A percentile compares a stretch with the other conserved stretches of the same genome.
phyloP scores from a whole-genome alignment of 2,888 invertebrate genomes.

The Drosophila lacicola region DNA sequence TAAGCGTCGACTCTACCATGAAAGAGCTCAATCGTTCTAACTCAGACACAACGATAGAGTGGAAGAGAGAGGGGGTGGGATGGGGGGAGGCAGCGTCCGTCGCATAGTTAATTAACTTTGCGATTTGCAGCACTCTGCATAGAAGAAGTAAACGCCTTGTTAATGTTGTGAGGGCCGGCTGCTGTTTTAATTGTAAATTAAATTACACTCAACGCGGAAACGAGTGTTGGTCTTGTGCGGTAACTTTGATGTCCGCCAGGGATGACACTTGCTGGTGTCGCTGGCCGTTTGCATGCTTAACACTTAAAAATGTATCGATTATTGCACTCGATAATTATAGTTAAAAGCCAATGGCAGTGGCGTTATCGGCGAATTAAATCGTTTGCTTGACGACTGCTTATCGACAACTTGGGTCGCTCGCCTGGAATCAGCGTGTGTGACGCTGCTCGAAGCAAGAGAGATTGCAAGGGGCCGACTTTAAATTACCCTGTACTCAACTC shows the following conservation, averaged over 20 bases:
- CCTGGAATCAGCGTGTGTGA: conserved; percentile 28
- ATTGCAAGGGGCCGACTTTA: neutral
- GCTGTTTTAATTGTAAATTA: conserved; percentile 67
- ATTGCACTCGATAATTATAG: conserved; percentile 28
- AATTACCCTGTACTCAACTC: neutral
- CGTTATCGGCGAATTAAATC: conserved; percentile 14
- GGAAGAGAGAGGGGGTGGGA: conserved; percentile 8
- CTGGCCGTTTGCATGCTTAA: neutral
- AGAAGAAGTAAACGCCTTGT: conserved; percentile 46
- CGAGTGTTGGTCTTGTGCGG: conserved; percentile 33
- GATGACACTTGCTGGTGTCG: conserved; percentile 38
- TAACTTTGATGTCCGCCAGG: conserved; percentile 37
- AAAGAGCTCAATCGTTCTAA: conserved; percentile 56
- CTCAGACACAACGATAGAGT: conserved; percentile 20
- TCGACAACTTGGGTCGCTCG: conserved; percentile 31
- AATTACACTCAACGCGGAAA: conserved; percentile 72
- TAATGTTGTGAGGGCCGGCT: conserved; percentile 28
- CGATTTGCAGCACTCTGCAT: conserved; percentile 54
- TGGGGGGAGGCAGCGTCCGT: neutral
- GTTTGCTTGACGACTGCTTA: conserved; percentile 31
- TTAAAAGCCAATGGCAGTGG: conserved; percentile 13
- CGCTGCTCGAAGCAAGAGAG: conserved; percentile 6
- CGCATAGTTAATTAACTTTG: conserved; percentile 74
- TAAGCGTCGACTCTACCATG: conserved; percentile 17
- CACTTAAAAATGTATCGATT: conserved; percentile 25